These are phyloP conservation scores for Calliphora vomitoria DNA, from an alignment of 2,888 invertebrate genomes.

Conservation along the genomic window DNA sequence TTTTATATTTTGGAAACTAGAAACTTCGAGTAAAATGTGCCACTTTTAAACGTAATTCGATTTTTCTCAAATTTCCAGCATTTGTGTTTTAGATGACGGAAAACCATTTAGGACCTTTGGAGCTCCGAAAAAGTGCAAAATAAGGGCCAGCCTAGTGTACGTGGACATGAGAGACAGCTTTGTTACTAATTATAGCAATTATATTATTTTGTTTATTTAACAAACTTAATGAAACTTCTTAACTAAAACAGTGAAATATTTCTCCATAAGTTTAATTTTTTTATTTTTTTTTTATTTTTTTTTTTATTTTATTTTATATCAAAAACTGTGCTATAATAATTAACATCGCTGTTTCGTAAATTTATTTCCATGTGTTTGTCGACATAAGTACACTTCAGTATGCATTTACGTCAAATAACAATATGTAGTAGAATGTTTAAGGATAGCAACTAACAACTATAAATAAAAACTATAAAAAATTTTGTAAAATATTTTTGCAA, in stretches of 20 bases:
- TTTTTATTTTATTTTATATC: not conserved
- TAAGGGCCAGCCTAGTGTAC: not conserved
- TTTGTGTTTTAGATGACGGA: too few species aligned
- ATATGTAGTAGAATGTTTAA: not conserved
- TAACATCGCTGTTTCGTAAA: not conserved
- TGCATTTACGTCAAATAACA: slow-evolving; percentile 3
- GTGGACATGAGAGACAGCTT: not conserved
- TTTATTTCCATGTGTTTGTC: not conserved
- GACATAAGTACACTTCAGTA: not conserved
- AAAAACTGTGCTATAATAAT: slow-evolving; percentile 23
- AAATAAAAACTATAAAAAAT: slow-evolving; percentile 22
- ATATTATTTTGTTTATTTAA: too few species aligned
- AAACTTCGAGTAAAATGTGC: too few species aligned
- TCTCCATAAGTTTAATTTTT: too few species aligned
- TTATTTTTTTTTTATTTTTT: too few species aligned
- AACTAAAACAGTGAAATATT: too few species aligned
- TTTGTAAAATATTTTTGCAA: slow-evolving; percentile 46
- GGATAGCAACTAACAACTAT: not conserved
- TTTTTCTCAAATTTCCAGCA: too few species aligned
- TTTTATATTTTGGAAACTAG: too few species aligned
- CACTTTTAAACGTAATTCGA: too few species aligned
- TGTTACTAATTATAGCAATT: slow-evolving; percentile 25
- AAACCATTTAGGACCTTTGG: too few species aligned
- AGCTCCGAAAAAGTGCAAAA: not conserved
- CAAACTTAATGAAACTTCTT: too few species aligned